A percentile compares a stretch with the other conserved stretches of the same genome.
These are phyloP conservation scores for Hylaea fasciaria DNA, from an alignment of 2,888 invertebrate species.

Conservation along the genomic window DNA sequence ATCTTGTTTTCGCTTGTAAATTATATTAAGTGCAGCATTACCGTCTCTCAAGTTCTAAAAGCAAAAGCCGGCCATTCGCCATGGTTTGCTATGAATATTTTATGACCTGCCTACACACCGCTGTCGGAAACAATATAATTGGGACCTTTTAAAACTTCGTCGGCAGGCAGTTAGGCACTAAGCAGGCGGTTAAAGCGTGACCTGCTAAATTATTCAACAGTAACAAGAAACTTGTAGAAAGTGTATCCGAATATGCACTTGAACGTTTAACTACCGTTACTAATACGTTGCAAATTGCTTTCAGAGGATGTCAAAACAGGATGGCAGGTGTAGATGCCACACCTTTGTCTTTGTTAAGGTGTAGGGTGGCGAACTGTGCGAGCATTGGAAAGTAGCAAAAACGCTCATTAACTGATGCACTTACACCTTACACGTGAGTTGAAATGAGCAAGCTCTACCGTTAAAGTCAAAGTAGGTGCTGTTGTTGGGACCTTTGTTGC, in stretches of 20 bases:
- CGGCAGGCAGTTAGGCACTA: conserved; percentile 1
- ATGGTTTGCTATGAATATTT: conserved; percentile 38
- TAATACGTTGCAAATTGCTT: conserved; percentile 38
- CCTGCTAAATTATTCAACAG: conserved; percentile 22
- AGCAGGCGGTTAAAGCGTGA: conserved; percentile 7
- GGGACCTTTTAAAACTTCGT: conserved; percentile 28
- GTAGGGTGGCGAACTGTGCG: conserved; percentile 35
- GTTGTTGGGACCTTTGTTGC: neutral
- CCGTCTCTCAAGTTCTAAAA: conserved; percentile 4
- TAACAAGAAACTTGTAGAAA: conserved; percentile 12
- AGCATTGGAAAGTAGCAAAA: conserved; percentile 34
- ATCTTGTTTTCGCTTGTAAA: conserved; percentile 5
- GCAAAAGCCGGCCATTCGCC: conserved; percentile 21
- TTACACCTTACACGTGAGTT: conserved; percentile 2
- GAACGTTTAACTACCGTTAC: conserved; percentile 33
- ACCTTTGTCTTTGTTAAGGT: conserved; percentile 49
- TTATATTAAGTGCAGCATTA: conserved; percentile 17
- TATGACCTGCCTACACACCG: conserved; percentile 34
- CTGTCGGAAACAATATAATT: conserved; percentile 30
- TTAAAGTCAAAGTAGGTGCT: neutral
- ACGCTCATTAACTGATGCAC: conserved; percentile 23
- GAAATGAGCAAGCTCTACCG: neutral
- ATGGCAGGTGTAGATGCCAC: conserved; percentile 55
- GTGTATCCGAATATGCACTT: conserved; percentile 21
- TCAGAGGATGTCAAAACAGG: conserved; percentile 47